Percentiles rank a stretch among this genome's conserved stretches.
Evolutionary conservation across 2,888 invertebrate species (phyloP).

Genomic region (Trichopoda pennipes): DNA sequence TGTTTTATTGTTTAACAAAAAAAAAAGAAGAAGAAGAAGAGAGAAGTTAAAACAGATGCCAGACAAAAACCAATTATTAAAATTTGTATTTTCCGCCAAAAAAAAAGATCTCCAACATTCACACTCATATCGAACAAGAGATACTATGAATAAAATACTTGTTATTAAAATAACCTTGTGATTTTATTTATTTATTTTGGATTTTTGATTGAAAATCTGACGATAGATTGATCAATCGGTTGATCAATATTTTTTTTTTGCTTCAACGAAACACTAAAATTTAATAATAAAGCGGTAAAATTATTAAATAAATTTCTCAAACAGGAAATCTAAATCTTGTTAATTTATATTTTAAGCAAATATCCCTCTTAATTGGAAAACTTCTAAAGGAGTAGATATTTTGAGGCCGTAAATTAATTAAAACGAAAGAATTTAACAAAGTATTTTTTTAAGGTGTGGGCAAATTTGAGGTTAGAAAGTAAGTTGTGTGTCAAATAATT

Average conservation of each 20-base stretch:
- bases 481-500: too few relatives aligned
- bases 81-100: slow-evolving; percentile 75
- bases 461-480: too few relatives aligned
- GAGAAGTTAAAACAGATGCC: slow-evolving; percentile 70
- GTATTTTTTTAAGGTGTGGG: too few relatives aligned
- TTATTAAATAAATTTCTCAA: slow-evolving; percentile 17
- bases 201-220: slow-evolving; percentile 61
- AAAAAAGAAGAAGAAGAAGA: not conserved
- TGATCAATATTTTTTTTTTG: not conserved
- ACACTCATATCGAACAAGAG: not conserved
- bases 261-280: slow-evolving; percentile 31
- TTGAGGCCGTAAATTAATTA: too few relatives aligned
- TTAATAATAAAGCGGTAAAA: slow-evolving; percentile 59
- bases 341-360: not conserved
- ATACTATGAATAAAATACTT: slow-evolving; percentile 21
- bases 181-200: too few relatives aligned
- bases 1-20: slow-evolving; percentile 69
- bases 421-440: too few relatives aligned
- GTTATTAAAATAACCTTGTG: slow-evolving; percentile 36
- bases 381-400: too few relatives aligned
- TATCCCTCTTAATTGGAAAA: not conserved
- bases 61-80: slow-evolving; percentile 78
- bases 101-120: slow-evolving; percentile 9
- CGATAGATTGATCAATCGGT: slow-evolving; percentile 59
- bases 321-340: slow-evolving; percentile 30